Conservation (phyloP, 2,888 invertebrate genomes). For the Leptinotarsa tumamoca region DNA sequence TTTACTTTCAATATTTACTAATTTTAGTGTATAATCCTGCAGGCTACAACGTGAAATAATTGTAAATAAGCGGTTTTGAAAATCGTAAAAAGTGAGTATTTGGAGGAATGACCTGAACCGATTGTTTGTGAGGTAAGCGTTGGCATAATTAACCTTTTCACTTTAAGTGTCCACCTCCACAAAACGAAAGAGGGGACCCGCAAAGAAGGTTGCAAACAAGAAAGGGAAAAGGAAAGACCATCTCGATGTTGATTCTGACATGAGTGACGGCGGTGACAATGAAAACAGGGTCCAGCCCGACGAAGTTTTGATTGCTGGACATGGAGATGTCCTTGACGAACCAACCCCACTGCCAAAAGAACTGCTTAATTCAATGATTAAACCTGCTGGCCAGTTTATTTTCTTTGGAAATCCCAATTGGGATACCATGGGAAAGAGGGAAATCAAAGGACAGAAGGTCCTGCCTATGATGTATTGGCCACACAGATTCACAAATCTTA, state of each 20-base stretch:
- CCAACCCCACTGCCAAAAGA: conserved; percentile 76
- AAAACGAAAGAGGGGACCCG: conserved; percentile 64
- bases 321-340: conserved; percentile 70
- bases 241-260: conserved; percentile 65
- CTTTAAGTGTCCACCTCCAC: conserved; percentile 55
- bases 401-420: conserved; percentile 91
- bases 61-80: neutral
- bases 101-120: conserved; percentile 4
- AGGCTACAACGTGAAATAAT: neutral
- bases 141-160: conserved; percentile 10
- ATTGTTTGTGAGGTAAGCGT: conserved; percentile 19
- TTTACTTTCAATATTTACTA: conserved; percentile 21
- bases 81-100: conserved; percentile 16
- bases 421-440: conserved; percentile 87
- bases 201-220: conserved; percentile 59
- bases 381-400: conserved; percentile 79
- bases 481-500: conserved; percentile 78
- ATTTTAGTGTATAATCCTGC: neutral
- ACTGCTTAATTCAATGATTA: conserved; percentile 74
- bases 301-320: conserved; percentile 69
- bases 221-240: conserved; percentile 63
- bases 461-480: conserved; percentile 85
- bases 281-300: conserved; percentile 67
- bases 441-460: conserved; percentile 76
- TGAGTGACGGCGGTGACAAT: conserved; percentile 63